Evolutionary conservation across 2,113 vertebrate species (phyloP), one percentile per base, ranked within the genome.

Genomic region (Triplophysa dalaica): DNA sequence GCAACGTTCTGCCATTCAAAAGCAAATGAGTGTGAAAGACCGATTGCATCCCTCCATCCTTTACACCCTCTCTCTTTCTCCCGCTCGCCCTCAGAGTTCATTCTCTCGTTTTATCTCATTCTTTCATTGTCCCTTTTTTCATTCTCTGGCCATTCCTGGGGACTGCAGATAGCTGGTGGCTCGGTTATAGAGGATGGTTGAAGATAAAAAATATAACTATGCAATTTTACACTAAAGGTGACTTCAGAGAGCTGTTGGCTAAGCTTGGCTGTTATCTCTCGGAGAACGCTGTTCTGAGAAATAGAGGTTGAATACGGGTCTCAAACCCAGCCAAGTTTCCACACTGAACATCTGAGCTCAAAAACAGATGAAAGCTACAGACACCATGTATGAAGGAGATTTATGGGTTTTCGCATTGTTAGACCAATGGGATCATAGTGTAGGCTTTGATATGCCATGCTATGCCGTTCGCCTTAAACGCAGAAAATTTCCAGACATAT

Each of bases 161-260:
- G 77, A 73, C 63, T 73, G 73, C 67, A 72, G 78, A 70, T 73
- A 82, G 77, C 77, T 80, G 65, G 45, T 76, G 60, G 50, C 74
- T 77, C 62, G 72, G 60, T 69, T 76, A 80, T 75, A 80, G 75
- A 62, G 73, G 63, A 52, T 11, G 29, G 52, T 38, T 65, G 48
- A 70, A 79, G 70, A 81, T 81, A 79, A 85, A 76, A 78, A 76
- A 78, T 75, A 79, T 67, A 76, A 76, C 11, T 77, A 74, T 22
- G 62, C 73, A 72, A 85, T 82, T 79, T 82, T 80, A 77, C 67
- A 77, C 73, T 69, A 82, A 67, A 84, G 82, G 75, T 78, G 69
- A 69, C 52, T 45, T 79, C 62, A 75, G 60, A 81, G 69, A 84
- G 79, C 64, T 56, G 63, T 81, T 63, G 68, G 56, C 78, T 74